Percentiles rank a stretch among this genome's conserved stretches.
phyloP scores from a whole-genome alignment of 53 echinoderm and acorn worm genomes.

The Paracentrotus lividus region DNA sequence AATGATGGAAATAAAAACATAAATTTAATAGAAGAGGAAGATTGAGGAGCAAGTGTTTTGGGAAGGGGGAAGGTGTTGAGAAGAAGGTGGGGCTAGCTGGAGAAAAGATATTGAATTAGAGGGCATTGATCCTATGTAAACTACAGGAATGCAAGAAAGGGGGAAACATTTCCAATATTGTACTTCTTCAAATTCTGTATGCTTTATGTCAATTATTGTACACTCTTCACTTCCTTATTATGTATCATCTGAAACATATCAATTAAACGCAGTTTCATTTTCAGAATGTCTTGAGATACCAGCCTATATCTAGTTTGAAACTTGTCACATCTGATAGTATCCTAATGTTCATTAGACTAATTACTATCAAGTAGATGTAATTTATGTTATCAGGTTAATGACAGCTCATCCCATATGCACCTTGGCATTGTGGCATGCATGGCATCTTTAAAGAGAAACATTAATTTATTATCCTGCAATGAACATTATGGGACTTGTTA shows the following conservation, averaged over 20 bases:
- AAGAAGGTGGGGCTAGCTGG: background rate
- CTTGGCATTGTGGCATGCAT: conserved; percentile 18
- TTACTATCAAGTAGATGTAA: conserved; percentile 12
- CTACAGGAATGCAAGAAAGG: too few relatives aligned
- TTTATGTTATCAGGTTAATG: conserved; percentile 43
- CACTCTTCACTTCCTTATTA: background rate
- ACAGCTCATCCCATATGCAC: background rate
- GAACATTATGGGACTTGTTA: background rate
- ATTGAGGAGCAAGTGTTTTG: too few relatives aligned
- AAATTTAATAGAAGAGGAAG: too few relatives aligned
- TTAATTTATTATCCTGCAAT: background rate
- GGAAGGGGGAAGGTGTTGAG: too few relatives aligned
- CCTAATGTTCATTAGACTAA: conserved; percentile 6
- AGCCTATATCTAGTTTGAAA: background rate
- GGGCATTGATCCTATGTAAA: background rate
- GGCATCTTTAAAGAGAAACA: background rate
- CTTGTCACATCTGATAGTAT: background rate
- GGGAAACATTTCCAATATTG: background rate
- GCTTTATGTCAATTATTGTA: background rate
- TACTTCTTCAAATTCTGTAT: too few relatives aligned
- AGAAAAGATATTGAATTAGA: background rate
- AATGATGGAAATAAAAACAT: too few relatives aligned
- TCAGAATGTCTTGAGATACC: background rate
- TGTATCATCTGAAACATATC: background rate
- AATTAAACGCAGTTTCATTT: background rate